These are phyloP conservation scores for Equus przewalskii DNA, from an alignment of 2,113 vertebrate genomes.

Conservation along the genomic window DNA sequence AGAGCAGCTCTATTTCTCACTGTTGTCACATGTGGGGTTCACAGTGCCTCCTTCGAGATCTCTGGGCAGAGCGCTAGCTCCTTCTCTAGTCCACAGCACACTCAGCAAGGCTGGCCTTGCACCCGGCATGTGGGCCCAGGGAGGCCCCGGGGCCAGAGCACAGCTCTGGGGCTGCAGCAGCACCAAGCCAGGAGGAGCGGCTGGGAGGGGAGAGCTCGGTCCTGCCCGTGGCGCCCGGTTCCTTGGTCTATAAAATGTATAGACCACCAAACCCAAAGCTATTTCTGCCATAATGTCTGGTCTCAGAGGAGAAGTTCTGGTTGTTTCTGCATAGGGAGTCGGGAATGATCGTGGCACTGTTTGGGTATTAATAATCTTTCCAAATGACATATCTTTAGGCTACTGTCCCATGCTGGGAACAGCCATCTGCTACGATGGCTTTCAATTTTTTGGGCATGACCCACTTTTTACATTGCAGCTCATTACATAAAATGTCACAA, in stretches of 20 bases:
- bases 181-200: fast-evolving
- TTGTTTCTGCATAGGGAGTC: not conserved
- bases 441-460: not conserved
- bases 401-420: not conserved
- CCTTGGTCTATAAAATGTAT: fast-evolving
- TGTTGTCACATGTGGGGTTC: fast-evolving
- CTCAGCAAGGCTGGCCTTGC: fast-evolving
- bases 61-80: not conserved
- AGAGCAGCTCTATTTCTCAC: fast-evolving
- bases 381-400: not conserved
- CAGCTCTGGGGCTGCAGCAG: fast-evolving
- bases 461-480: not conserved
- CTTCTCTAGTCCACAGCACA: not conserved
- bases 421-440: not conserved
- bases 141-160: not conserved
- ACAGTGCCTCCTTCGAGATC: fast-evolving
- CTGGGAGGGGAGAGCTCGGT: not conserved
- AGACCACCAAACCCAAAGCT: not conserved
- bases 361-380: not conserved
- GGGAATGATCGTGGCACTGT: fast-evolving
- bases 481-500: not conserved
- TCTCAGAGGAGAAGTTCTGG: not conserved
- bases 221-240: fast-evolving
- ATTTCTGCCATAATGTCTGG: fast-evolving
- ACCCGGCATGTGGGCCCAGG: fast-evolving